A percentile compares a stretch with the other conserved stretches of the same genome.
Conservation (phyloP, 1,140 invertebrate genomes). For the Spodoptera frugiperda region DNA sequence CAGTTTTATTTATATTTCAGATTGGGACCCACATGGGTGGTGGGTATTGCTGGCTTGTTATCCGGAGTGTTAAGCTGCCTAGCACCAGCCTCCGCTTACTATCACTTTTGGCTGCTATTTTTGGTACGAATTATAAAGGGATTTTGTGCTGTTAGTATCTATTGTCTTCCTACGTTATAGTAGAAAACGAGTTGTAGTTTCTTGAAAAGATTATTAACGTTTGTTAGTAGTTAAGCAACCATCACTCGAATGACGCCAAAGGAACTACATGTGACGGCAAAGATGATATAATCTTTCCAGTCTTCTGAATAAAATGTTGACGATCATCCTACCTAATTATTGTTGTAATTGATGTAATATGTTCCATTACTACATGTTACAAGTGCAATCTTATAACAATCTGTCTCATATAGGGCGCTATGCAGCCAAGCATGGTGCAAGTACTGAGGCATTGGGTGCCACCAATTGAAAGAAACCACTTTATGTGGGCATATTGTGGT, state of each 20-base stretch:
- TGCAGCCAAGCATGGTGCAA: slow-evolving; percentile 89
- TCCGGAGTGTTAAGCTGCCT: slow-evolving; percentile 89
- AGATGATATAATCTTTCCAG: neutral
- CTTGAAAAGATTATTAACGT: too few relatives aligned
- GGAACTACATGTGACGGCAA: neutral
- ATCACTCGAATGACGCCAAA: too few relatives aligned
- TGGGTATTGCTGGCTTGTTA: slow-evolving; percentile 88
- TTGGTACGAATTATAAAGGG: slow-evolving; percentile 87
- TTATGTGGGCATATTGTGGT: slow-evolving; percentile 85
- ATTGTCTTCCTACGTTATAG: neutral
- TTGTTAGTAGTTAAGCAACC: too few relatives aligned
- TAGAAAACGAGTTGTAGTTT: neutral
- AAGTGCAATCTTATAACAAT: neutral
- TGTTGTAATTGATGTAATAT: too few relatives aligned
- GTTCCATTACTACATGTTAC: too few relatives aligned
- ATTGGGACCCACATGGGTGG: slow-evolving; percentile 86
- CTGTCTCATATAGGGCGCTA: slow-evolving; percentile 83
- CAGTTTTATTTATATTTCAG: slow-evolving; percentile 52
- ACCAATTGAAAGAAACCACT: slow-evolving; percentile 86
- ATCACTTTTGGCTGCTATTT: slow-evolving; percentile 86
- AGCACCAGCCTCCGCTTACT: slow-evolving; percentile 87
- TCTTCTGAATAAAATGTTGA: slow-evolving; percentile 31
- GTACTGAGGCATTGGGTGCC: slow-evolving; percentile 89
- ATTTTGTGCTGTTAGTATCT: slow-evolving; percentile 87
- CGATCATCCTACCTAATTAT: too few relatives aligned